These are phyloP conservation scores for Chaenogobius annularis DNA, from an alignment of 2,113 vertebrate genomes.

Conservation along the genomic window DNA sequence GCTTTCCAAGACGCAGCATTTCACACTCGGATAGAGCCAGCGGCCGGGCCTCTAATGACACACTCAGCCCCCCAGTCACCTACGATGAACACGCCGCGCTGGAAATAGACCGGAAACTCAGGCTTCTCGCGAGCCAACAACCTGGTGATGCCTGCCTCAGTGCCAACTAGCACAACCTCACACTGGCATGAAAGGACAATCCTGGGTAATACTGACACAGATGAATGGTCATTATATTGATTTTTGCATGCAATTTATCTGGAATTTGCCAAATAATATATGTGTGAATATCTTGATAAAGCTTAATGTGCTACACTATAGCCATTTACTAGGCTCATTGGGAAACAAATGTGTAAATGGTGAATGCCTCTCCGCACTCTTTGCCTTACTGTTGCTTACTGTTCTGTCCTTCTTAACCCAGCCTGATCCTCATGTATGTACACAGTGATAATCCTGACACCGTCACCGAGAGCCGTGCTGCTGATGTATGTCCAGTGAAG, in stretches of 20 bases:
- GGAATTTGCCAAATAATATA: neutral
- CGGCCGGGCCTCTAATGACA: slow-evolving; percentile 69
- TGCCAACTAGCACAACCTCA: neutral
- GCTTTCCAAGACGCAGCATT: slow-evolving; percentile 62
- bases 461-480: slow-evolving; percentile 22
- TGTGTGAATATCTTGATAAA: neutral
- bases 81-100: slow-evolving; percentile 65
- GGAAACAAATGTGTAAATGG: too few species aligned
- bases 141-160: slow-evolving; percentile 45
- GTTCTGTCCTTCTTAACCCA: slow-evolving; percentile 24
- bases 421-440: slow-evolving; percentile 41
- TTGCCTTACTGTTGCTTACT: too few species aligned
- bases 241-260: neutral
- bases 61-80: slow-evolving; percentile 66
- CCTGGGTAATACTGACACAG: neutral
- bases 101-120: slow-evolving; percentile 72
- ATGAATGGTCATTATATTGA: neutral
- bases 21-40: slow-evolving; percentile 67
- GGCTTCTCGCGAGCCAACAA: slow-evolving; percentile 49
- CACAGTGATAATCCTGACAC: slow-evolving; percentile 38
- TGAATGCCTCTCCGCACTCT: too few species aligned
- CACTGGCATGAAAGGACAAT: neutral
- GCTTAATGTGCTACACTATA: too few species aligned
- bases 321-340: too few species aligned
- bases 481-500: slow-evolving; percentile 44